Conservation (phyloP, 2,797 vertebrate species). For the Chrysolophus pictus region DNA sequence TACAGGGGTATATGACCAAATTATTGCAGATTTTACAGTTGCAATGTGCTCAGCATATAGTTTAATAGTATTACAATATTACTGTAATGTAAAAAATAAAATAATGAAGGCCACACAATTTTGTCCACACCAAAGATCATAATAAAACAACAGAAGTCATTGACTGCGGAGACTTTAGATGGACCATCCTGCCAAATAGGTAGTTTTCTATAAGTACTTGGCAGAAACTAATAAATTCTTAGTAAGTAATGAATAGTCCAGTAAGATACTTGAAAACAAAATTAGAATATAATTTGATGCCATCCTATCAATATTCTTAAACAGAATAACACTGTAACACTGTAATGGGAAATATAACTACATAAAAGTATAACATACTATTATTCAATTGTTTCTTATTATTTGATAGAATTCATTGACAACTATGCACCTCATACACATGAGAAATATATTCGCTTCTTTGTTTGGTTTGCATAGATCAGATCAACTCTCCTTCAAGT, state of each 20-base stretch:
- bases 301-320: not conserved
- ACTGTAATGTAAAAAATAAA: not conserved
- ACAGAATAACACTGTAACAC: not conserved
- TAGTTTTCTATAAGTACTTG: not conserved
- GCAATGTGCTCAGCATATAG: not conserved
- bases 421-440: not conserved
- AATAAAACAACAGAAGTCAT: not conserved
- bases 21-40: not conserved
- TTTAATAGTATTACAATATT: not conserved
- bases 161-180: not conserved
- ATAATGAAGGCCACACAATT: not conserved
- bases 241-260: not conserved
- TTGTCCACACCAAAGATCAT: not conserved
- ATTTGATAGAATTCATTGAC: not conserved
- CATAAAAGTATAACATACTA: not conserved
- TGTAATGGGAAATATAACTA: not conserved
- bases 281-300: not conserved
- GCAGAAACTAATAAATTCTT: not conserved
- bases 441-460: not conserved
- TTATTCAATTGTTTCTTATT: not conserved
- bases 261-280: not conserved
- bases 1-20: not conserved
- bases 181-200: not conserved
- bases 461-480: not conserved
- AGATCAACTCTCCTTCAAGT: not conserved